A percentile compares a stretch with the other conserved stretches of the same genome.
Evolutionary conservation across 2,113 vertebrate genomes (phyloP).

Genomic region (Stomatorhinus ivindoensis): DNA sequence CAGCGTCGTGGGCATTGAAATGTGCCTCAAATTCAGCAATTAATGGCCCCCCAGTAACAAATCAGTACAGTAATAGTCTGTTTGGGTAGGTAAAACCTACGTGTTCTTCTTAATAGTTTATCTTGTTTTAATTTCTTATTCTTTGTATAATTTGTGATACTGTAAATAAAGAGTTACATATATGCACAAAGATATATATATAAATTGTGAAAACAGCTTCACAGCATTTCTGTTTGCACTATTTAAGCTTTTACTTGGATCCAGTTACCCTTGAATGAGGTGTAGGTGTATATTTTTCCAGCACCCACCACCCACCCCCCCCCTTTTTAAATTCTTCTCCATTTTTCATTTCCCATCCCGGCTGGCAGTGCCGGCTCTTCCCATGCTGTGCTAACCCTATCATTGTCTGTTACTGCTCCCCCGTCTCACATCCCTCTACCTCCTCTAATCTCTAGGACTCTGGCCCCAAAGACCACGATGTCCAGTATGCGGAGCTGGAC

Average conservation of each 20-base stretch:
- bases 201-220: background rate
- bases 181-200: background rate
- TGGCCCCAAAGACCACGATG: constrained; percentile 74
- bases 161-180: background rate
- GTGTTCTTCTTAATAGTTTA: background rate
- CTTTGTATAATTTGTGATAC: background rate
- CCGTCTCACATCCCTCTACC: constrained; percentile 53
- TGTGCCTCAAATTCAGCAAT: background rate
- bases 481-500: constrained; percentile 90
- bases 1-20: background rate
- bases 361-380: background rate
- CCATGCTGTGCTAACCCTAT: background rate
- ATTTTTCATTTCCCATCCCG: background rate
- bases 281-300: background rate
- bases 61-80: background rate
- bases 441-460: constrained; percentile 80
- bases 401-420: constrained; percentile 5
- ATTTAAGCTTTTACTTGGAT: background rate
- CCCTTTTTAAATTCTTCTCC: background rate
- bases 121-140: background rate
- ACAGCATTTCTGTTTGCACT: background rate
- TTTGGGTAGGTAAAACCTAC: background rate
- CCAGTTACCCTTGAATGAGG: background rate
- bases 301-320: too few relatives aligned
- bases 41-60: background rate